These are phyloP conservation scores for Paracentrotus lividus DNA, from an alignment of 53 echinoderm and acorn worm species.

Conservation along the genomic window DNA sequence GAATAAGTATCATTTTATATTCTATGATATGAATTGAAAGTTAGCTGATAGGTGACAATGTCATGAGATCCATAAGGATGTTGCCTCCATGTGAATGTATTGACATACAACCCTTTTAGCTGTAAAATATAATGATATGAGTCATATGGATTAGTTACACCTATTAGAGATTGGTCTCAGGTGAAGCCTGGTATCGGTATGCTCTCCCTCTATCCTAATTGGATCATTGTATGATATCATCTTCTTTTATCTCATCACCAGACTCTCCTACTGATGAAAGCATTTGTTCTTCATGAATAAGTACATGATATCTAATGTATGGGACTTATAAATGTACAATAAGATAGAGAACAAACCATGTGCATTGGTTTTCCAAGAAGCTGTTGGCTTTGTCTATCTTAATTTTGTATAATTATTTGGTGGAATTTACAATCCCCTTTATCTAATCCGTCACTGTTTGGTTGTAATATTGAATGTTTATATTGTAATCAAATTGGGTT, in stretches of 20 bases:
- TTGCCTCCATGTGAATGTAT: too few relatives aligned
- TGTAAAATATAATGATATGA: too few relatives aligned
- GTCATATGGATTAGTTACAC: constrained; percentile 24
- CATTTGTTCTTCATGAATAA: constrained; percentile 26
- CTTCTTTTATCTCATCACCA: constrained; percentile 25
- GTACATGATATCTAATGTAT: not conserved
- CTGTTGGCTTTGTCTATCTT: not conserved
- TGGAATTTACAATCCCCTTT: not conserved
- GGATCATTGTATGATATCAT: constrained; percentile 53
- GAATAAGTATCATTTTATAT: too few relatives aligned
- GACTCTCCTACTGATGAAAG: constrained; percentile 4
- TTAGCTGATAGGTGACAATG: too few relatives aligned
- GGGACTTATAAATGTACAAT: not conserved
- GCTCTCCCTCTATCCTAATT: constrained; percentile 38
- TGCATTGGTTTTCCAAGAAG: constrained; percentile 14
- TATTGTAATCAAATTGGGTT: not conserved
- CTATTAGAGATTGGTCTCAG: constrained; percentile 15
- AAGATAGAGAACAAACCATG: not conserved
- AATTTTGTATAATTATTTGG: constrained; percentile 20
- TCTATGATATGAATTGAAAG: too few relatives aligned
- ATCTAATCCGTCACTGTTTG: constrained; percentile 10
- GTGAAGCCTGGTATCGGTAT: constrained; percentile 30
- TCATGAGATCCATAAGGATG: too few relatives aligned
- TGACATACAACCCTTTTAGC: too few relatives aligned
- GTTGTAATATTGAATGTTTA: constrained; percentile 51